Evolutionary conservation across 2,113 vertebrate genomes (phyloP), one percentile per base, ranked within the genome.

Genomic region (Zosterops hypoxanthus): DNA sequence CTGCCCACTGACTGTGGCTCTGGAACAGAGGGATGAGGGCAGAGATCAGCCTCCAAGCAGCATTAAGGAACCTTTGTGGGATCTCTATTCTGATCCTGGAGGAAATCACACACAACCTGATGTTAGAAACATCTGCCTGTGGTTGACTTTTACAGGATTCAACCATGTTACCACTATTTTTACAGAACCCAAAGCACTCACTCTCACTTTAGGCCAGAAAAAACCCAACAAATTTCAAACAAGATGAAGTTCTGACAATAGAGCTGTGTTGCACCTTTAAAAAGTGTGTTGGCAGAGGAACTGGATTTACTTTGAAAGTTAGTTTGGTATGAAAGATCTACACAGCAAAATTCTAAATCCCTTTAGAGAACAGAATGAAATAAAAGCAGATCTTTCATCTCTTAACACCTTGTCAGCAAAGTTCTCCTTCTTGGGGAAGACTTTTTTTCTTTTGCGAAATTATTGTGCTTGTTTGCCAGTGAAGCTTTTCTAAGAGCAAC

Each of bases 401-500:
- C 88, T 70, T 91, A 97, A 76, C 55, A 86, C 84, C 84, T 82
- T 95, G 86, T 96, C 97, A 98, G 96, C 94, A 97, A 94, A 96
- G 97, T 90, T 92, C 82, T 93, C 84, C 80, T 92, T 97, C 92
- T 94, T 86, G 29, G 88, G 93, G 95, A 96, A 94, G 88, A 64
- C 53, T 75, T 96, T 94, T 79, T 89, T 84, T 82, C 52, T 90
- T 92, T 71, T 78, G 34, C 47, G 55, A 87, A 92, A 89, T 70
- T 95, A 91, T 83, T 94, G 82, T 55, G 84, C 93, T 91, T 73
- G 92, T 92, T 96, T 97, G 95, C 97, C 97, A 98, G 11, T 66
- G 36, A 92, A 92, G 66, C 64, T 96, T 96, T 94, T 88, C 93
- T 97, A 91, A 97, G 94, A 97, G 94, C 82, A 82, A 94, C 12